Conservation (phyloP, 64 coral and sea anemone genomes). For the Dendrophyllia cribrosa region DNA sequence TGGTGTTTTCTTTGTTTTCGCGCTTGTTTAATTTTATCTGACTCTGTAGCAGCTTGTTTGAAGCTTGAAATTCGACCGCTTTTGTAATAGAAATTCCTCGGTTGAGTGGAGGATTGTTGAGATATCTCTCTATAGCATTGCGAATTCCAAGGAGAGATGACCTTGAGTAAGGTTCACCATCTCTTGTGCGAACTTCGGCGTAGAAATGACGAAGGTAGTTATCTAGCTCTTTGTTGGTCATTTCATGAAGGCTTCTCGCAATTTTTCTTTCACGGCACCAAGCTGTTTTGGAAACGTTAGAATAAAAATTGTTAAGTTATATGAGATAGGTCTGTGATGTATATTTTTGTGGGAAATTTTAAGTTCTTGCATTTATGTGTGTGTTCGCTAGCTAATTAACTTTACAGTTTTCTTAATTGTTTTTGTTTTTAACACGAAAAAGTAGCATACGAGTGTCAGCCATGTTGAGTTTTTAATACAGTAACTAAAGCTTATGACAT, state of each 20-base stretch:
- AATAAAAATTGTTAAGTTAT: neutral
- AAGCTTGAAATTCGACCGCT: conserved; percentile 28
- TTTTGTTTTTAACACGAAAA: too few relatives aligned
- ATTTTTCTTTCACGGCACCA: conserved; percentile 48
- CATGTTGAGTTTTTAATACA: too few relatives aligned
- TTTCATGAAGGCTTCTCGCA: conserved; percentile 8
- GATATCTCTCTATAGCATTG: conserved; percentile 6
- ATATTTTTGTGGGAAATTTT: too few relatives aligned
- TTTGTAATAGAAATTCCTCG: conserved; percentile 29
- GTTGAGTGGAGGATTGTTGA: conserved; percentile 17
- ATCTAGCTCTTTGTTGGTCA: conserved; percentile 49
- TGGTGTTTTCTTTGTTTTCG: conserved; percentile 52
- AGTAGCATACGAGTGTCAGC: too few relatives aligned
- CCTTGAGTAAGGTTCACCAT: too few relatives aligned
- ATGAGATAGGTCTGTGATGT: neutral
- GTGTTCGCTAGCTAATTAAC: too few relatives aligned
- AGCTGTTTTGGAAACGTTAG: conserved; percentile 12
- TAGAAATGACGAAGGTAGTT: conserved; percentile 6
- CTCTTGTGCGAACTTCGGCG: conserved; percentile 35
- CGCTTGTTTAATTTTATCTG: conserved; percentile 42
- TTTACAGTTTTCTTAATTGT: too few relatives aligned
- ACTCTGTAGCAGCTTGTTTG: conserved; percentile 13
- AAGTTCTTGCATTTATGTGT: too few relatives aligned
- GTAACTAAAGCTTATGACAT: too few relatives aligned
- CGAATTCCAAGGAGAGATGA: conserved; percentile 37